phyloP scores from a whole-genome alignment of 1,140 invertebrate genomes.

The Macrotrachela quadricornifera region DNA sequence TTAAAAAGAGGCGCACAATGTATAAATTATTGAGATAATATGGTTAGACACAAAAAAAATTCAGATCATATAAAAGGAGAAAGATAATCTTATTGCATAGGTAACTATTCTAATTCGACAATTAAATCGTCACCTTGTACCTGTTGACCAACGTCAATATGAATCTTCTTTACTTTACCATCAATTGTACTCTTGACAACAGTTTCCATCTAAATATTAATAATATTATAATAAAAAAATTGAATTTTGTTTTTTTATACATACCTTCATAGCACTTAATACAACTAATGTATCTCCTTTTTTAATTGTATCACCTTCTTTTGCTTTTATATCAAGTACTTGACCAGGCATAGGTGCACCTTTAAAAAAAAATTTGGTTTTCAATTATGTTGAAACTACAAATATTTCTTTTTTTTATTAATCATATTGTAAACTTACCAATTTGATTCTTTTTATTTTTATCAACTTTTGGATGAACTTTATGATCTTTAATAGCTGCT shows the following conservation, averaged over 20 bases:
- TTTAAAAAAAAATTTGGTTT: no score
- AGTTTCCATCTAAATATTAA: conserved; percentile 30
- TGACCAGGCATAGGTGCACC: conserved; percentile 91
- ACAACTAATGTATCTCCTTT: conserved; percentile 79
- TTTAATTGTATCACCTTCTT: conserved; percentile 52
- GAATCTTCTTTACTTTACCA: conserved; percentile 55
- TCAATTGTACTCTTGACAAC: conserved; percentile 75
- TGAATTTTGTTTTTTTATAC: no score
- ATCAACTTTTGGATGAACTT: conserved; percentile 77
- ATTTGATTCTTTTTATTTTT: conserved; percentile 44
- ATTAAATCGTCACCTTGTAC: conserved; percentile 85
- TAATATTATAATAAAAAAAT: no score
- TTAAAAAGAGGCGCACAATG: no score
- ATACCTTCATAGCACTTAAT: conserved; percentile 79
- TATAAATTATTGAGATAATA: no score
- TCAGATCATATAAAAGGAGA: no score
- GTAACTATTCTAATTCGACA: conserved; percentile 34
- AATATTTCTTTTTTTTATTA: no score
- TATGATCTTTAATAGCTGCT: conserved; percentile 68
- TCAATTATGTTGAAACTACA: no score
- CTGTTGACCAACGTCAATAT: conserved; percentile 63
- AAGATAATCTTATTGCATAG: no score
- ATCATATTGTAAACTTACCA: no score
- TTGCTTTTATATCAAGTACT: conserved; percentile 47
- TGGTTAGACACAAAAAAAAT: no score